Conservation (phyloP, 1,140 invertebrate genomes). For the Zaprionus nigranus region DNA sequence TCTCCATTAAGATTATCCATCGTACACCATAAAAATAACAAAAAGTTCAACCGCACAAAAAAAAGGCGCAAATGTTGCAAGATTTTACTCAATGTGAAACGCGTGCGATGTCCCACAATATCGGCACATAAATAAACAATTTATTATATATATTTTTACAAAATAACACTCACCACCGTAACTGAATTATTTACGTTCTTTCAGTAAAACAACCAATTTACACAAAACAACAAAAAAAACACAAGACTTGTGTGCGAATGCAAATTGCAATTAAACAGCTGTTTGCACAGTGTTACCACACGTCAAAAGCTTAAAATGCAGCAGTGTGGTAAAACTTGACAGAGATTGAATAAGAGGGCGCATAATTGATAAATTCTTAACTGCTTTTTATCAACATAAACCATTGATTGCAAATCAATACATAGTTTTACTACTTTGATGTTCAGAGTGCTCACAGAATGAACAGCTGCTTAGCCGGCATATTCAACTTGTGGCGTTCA, state of each 20-base stretch:
- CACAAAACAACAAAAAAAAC: not conserved
- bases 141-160: not conserved
- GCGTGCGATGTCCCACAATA: not conserved
- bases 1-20: no score
- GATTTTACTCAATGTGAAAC: not conserved
- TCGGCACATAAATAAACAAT: not conserved
- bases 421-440: not conserved
- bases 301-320: not conserved
- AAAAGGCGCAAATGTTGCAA: not conserved
- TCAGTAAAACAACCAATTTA: not conserved
- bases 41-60: not conserved
- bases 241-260: not conserved
- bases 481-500: not conserved
- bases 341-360: not conserved
- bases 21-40: not conserved
- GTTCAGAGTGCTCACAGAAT: not conserved
- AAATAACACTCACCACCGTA: not conserved
- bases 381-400: no score
- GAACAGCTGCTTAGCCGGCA: constrained; percentile 5
- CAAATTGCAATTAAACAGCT: not conserved
- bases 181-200: not conserved
- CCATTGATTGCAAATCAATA: no score
- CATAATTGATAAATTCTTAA: not conserved
- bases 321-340: not conserved
- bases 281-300: not conserved